A percentile compares a stretch with the other conserved stretches of the same genome.
Evolutionary conservation across 2,888 invertebrate species (phyloP).

Genomic region (Agrilus mali): DNA sequence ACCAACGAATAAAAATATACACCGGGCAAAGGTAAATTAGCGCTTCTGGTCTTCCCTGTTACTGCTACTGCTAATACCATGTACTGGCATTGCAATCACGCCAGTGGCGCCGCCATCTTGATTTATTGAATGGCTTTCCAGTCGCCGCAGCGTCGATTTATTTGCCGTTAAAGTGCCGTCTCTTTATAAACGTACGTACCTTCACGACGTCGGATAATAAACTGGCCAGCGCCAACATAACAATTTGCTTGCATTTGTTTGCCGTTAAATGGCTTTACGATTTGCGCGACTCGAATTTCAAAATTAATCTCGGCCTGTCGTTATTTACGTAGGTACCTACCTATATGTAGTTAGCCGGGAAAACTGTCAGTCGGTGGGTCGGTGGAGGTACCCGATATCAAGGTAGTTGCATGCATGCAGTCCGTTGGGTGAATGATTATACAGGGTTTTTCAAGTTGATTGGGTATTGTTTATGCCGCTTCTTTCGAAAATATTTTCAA

Average conservation of each 20-base stretch:
- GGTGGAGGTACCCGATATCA: too few relatives aligned
- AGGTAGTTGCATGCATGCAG: too few relatives aligned
- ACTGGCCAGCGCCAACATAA: slow-evolving; percentile 6
- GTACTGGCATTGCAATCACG: slow-evolving; percentile 7
- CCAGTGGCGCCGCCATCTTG: slow-evolving; percentile 16
- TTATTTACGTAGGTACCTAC: too few relatives aligned
- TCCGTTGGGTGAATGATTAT: too few relatives aligned
- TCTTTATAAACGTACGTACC: slow-evolving; percentile 7
- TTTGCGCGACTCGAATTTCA: not conserved
- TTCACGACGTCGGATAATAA: slow-evolving; percentile 5
- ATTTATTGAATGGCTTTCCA: slow-evolving; percentile 12
- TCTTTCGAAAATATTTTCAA: too few relatives aligned
- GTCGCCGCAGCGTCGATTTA: slow-evolving; percentile 5
- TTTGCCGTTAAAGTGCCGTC: slow-evolving; percentile 10
- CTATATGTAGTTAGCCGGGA: too few relatives aligned
- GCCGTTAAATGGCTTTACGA: not conserved
- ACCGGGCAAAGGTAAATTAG: slow-evolving; percentile 9
- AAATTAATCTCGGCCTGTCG: not conserved
- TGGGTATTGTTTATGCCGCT: too few relatives aligned
- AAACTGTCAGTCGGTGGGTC: too few relatives aligned
- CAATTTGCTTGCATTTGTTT: slow-evolving; percentile 4
- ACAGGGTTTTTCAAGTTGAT: too few relatives aligned
- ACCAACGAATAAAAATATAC: not conserved
- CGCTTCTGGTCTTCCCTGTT: slow-evolving; percentile 7
- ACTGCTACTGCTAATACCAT: not conserved